A percentile compares a stretch with the other conserved stretches of the same genome.
Evolutionary conservation across 1,140 invertebrate species (phyloP).

Genomic region (Kradibia gibbosae): DNA sequence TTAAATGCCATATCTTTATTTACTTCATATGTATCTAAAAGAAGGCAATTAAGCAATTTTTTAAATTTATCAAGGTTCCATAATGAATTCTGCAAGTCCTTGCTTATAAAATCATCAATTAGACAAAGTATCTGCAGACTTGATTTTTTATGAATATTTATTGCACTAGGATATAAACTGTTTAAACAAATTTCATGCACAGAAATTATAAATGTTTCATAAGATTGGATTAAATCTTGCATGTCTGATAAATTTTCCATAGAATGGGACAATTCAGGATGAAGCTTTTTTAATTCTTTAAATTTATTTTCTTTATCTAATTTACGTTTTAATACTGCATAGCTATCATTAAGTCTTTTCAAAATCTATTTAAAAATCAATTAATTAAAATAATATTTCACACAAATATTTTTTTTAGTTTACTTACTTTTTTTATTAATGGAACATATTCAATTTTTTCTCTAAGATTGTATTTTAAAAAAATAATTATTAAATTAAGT

Average conservation of each 20-base stretch:
- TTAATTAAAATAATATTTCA: slow-evolving; percentile 30
- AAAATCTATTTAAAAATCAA: slow-evolving; percentile 56
- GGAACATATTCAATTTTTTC: slow-evolving; percentile 78
- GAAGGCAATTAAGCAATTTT: slow-evolving; percentile 75
- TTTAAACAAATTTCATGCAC: slow-evolving; percentile 74
- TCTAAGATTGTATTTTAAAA: slow-evolving; percentile 81
- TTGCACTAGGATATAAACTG: slow-evolving; percentile 79
- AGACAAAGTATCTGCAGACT: slow-evolving; percentile 75
- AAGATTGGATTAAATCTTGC: slow-evolving; percentile 54
- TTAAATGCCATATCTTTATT: slow-evolving; percentile 80
- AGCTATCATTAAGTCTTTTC: slow-evolving; percentile 64
- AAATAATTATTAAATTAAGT: slow-evolving; percentile 79
- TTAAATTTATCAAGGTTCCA: slow-evolving; percentile 48
- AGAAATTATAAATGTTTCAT: slow-evolving; percentile 69
- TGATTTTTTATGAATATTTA: slow-evolving; percentile 78
- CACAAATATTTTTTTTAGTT: slow-evolving; percentile 28
- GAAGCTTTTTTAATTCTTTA: slow-evolving; percentile 2
- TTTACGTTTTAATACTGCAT: slow-evolving; percentile 57
- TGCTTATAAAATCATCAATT: slow-evolving; percentile 59
- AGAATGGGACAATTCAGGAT: not conserved
- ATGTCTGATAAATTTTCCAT: not conserved
- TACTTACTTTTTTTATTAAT: slow-evolving; percentile 77
- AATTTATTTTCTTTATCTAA: slow-evolving; percentile 55
- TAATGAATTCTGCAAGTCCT: slow-evolving; percentile 50
- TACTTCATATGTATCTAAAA: slow-evolving; percentile 83